These are phyloP conservation scores for Manacus vitellinus DNA, from an alignment of 2,113 vertebrate species.

Conservation along the genomic window DNA sequence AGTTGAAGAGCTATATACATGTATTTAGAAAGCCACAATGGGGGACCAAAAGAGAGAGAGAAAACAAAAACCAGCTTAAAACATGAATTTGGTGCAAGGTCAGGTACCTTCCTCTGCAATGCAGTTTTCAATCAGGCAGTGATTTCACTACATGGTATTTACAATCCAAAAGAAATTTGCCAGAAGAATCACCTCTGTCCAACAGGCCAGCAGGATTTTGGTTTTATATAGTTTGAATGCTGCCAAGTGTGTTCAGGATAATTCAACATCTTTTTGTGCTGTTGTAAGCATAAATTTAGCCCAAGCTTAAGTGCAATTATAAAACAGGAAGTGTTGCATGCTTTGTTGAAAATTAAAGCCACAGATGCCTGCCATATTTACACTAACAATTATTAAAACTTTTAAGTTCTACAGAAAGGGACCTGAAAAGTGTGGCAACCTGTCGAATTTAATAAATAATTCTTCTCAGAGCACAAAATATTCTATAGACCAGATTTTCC, in stretches of 20 bases:
- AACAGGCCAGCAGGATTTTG: neutral
- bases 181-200: neutral
- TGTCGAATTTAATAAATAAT: neutral
- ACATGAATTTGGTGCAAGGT: neutral
- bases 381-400: neutral
- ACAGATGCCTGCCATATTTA: neutral
- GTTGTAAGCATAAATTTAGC: neutral
- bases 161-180: neutral
- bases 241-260: neutral
- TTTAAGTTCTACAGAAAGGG: neutral
- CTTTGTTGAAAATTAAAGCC: neutral
- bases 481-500: neutral
- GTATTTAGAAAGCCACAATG: neutral
- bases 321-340: neutral
- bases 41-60: neutral
- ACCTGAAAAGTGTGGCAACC: neutral
- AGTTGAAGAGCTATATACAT: neutral
- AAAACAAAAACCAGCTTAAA: neutral
- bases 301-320: neutral
- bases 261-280: conserved; percentile 1
- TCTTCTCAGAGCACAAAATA: neutral
- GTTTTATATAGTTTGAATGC: neutral
- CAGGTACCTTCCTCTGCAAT: neutral
- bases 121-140: neutral
- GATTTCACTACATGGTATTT: neutral